A percentile compares a stretch with the other conserved stretches of the same genome.
Evolutionary conservation across 2,797 vertebrate genomes (phyloP).

Genomic region (Tokudaia tokunoshimensis): DNA sequence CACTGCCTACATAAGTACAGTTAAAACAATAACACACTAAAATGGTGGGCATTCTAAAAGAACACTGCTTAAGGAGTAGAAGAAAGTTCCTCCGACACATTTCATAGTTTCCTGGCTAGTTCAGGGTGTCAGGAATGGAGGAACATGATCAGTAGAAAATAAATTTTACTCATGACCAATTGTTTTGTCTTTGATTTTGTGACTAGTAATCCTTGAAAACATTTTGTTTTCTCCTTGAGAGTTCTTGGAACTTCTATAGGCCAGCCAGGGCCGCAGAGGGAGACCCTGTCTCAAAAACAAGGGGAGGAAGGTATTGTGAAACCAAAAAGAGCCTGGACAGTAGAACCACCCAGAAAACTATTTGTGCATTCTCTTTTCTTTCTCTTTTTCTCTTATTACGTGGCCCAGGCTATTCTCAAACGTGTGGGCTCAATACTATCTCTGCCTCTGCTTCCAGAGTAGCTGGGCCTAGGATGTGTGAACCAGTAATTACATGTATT

Average conservation of each 20-base stretch:
- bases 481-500: neutral
- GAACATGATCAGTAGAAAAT: constrained; percentile 33
- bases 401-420: neutral
- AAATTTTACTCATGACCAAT: neutral
- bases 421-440: neutral
- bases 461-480: neutral
- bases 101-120: constrained; percentile 27
- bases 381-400: neutral
- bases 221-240: neutral
- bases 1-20: neutral
- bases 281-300: neutral
- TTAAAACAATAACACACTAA: neutral
- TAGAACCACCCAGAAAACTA: neutral
- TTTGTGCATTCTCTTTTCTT: neutral
- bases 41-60: neutral
- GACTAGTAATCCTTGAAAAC: neutral
- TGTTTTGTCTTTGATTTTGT: constrained; percentile 8
- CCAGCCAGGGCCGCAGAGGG: neutral
- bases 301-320: neutral
- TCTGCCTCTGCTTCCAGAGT: neutral
- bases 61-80: neutral
- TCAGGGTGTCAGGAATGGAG: neutral
- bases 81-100: neutral
- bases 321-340: neutral
- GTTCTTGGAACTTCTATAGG: constrained; percentile 15